phyloP scores from a whole-genome alignment of 2,113 vertebrate genomes.

The Thunnus maccoyii region DNA sequence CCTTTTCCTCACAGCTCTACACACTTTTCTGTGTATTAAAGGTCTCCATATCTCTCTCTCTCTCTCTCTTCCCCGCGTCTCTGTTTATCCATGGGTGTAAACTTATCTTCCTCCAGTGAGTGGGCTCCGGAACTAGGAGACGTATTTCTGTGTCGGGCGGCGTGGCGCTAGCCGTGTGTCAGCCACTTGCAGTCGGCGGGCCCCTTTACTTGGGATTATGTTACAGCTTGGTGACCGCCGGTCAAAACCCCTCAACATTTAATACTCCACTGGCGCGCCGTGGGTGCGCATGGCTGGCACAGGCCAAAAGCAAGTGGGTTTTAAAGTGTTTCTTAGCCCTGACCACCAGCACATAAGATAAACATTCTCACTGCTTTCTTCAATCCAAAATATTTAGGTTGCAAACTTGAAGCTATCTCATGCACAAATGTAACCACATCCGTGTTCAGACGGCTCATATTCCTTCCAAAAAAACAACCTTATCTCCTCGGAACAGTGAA shows the following conservation, averaged over 20 bases:
- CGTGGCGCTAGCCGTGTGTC: conserved; percentile 79
- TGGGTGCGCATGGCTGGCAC: conserved; percentile 40
- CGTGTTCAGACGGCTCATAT: background rate
- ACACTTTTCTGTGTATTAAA: background rate
- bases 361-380: conserved; percentile 8
- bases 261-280: conserved; percentile 63
- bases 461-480: no score
- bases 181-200: conserved; percentile 75
- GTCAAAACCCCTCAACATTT: conserved; percentile 71
- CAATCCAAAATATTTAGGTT: background rate
- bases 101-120: conserved; percentile 75
- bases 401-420: background rate
- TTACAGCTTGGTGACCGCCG: conserved; percentile 77
- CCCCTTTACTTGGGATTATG: conserved; percentile 70
- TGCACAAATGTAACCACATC: background rate
- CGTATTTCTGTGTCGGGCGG: conserved; percentile 61
- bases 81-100: conserved; percentile 74
- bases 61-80: background rate
- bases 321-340: conserved; percentile 2
- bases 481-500: no score
- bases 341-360: conserved; percentile 1
- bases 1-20: background rate
- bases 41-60: background rate
- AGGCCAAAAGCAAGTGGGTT: conserved; percentile 6
- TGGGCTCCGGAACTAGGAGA: conserved; percentile 62